A percentile compares a stretch with the other conserved stretches of the same genome.
Conservation (phyloP, 2,888 invertebrate genomes). For the Carabus problematicus region DNA sequence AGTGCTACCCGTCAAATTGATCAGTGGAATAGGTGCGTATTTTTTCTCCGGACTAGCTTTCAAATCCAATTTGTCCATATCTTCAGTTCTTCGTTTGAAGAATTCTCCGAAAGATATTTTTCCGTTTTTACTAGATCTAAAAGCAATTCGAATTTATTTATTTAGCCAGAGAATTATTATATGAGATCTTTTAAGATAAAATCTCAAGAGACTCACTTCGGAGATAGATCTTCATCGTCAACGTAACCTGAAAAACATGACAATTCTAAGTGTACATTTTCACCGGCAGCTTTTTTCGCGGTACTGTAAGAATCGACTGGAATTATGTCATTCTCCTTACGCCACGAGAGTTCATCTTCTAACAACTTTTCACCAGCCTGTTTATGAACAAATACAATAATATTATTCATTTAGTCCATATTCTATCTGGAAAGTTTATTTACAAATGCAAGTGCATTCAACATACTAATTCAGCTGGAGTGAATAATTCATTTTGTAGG, state of each 20-base stretch:
- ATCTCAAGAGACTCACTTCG: constrained; percentile 33
- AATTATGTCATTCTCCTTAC: constrained; percentile 51
- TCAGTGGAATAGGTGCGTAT: constrained; percentile 50
- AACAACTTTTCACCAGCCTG: constrained; percentile 55
- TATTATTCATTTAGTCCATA: no score
- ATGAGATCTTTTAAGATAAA: no score
- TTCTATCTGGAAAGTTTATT: no score
- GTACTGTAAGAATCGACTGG: constrained; percentile 43
- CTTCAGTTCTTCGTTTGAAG: constrained; percentile 59
- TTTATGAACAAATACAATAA: not conserved
- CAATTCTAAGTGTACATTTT: constrained; percentile 52
- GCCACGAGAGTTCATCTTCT: constrained; percentile 59
- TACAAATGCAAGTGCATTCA: no score
- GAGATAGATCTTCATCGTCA: constrained; percentile 53
- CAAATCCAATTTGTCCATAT: constrained; percentile 52
- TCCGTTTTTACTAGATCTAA: constrained; percentile 46
- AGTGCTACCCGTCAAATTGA: constrained; percentile 46
- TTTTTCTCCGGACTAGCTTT: constrained; percentile 50
- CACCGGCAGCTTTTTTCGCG: constrained; percentile 42
- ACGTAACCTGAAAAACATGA: constrained; percentile 56
- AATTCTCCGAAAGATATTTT: constrained; percentile 59
- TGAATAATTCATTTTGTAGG: constrained; percentile 34
- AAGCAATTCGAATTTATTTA: no score
- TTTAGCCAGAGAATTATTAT: no score
- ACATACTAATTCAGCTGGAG: constrained; percentile 31